Evolutionary conservation across 2,888 invertebrate species (phyloP).

Genomic region (Brassicogethes aeneus): DNA sequence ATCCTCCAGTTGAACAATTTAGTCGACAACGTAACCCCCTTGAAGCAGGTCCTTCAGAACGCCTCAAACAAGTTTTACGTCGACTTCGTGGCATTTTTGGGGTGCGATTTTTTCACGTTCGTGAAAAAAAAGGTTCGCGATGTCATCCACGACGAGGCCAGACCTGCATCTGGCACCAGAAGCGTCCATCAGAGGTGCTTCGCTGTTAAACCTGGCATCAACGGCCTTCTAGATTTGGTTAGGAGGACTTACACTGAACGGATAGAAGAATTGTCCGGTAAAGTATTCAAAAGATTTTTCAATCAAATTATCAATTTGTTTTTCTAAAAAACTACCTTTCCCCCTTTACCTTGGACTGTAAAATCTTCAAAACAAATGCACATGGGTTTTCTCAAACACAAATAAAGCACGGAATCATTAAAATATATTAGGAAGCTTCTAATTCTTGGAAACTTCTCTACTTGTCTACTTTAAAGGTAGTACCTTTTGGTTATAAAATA

Average conservation of each 20-base stretch:
- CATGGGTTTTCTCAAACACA: conserved; percentile 1
- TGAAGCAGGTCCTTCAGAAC: conserved; percentile 42
- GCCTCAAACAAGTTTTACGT: conserved; percentile 27
- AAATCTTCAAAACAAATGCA: too few species aligned
- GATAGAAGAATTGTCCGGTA: conserved; percentile 67
- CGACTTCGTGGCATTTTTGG: conserved; percentile 24
- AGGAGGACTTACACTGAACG: conserved; percentile 79
- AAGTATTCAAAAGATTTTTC: background rate
- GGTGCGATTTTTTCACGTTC: conserved; percentile 20
- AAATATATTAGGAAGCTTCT: too few species aligned
- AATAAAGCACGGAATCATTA: too few species aligned
- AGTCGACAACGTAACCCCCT: conserved; percentile 60
- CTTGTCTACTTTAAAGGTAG: too few species aligned
- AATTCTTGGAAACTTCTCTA: too few species aligned
- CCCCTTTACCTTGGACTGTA: too few species aligned
- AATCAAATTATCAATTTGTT: background rate
- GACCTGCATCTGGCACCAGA: conserved; percentile 45
- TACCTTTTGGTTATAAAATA: too few species aligned
- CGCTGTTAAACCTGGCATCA: conserved; percentile 68
- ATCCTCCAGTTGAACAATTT: conserved; percentile 67
- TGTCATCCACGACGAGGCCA: conserved; percentile 49
- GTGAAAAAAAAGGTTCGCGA: conserved; percentile 36
- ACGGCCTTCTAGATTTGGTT: conserved; percentile 73
- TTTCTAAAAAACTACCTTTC: background rate
- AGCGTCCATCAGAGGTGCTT: conserved; percentile 59